Percentiles rank a stretch among this genome's conserved stretches.
Conservation (phyloP, 2,888 invertebrate genomes). For the Apoda limacodes region DNA sequence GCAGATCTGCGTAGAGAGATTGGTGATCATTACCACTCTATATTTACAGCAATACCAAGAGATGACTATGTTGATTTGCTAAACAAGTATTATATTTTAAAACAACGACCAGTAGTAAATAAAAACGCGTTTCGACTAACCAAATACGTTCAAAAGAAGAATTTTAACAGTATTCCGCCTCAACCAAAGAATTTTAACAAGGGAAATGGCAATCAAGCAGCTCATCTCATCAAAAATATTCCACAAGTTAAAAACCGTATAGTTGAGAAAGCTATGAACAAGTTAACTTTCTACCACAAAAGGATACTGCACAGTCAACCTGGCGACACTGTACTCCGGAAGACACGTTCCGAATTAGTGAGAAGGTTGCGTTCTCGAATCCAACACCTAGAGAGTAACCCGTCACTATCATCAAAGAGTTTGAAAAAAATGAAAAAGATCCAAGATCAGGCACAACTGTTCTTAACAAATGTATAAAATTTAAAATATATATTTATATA, state of each 20-base stretch:
- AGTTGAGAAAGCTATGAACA: conserved; percentile 22
- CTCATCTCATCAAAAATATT: neutral
- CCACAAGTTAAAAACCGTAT: conserved; percentile 10
- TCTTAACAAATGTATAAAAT: conserved; percentile 45
- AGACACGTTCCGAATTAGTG: conserved; percentile 28
- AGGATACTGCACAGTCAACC: conserved; percentile 29
- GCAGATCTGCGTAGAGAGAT: conserved; percentile 54
- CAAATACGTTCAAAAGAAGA: too few species aligned
- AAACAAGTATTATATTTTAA: conserved; percentile 31
- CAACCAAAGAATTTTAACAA: too few species aligned
- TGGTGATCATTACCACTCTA: conserved; percentile 56
- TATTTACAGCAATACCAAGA: conserved; percentile 58
- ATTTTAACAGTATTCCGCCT: too few species aligned
- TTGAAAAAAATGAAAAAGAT: conserved; percentile 40
- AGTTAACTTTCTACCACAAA: conserved; percentile 31
- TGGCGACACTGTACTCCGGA: conserved; percentile 27
- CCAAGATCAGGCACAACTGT: conserved; percentile 38
- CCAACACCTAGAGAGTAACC: conserved; percentile 25
- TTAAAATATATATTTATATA: conserved; percentile 19
- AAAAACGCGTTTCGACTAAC: conserved; percentile 25
- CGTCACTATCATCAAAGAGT: conserved; percentile 29
- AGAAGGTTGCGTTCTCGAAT: conserved; percentile 33
- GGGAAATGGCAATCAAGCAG: too few species aligned
- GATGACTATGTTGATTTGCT: conserved; percentile 47
- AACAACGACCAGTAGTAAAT: conserved; percentile 16